phyloP scores from a whole-genome alignment of 2,888 invertebrate species.

The Synergus gifuensis region DNA sequence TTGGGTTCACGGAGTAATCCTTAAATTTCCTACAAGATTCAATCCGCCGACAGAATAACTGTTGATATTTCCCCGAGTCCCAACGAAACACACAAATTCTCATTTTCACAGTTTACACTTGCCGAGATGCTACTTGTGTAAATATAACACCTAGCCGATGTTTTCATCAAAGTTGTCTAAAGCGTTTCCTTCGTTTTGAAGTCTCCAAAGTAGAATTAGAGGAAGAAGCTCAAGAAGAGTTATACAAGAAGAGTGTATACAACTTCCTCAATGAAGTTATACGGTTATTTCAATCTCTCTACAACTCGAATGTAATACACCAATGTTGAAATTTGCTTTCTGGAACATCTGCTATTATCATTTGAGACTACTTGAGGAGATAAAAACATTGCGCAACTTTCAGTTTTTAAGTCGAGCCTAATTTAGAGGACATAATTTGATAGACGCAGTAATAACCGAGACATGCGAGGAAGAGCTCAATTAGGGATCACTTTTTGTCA shows the following conservation, averaged over 20 bases:
- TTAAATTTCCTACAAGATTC: slow-evolving; percentile 24
- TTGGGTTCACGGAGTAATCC: slow-evolving; percentile 30
- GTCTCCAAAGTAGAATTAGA: not conserved
- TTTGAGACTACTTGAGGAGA: not conserved
- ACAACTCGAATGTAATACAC: not conserved
- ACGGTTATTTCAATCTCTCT: not conserved
- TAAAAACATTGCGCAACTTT: not conserved
- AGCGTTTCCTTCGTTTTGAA: too few species aligned
- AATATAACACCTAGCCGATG: not conserved
- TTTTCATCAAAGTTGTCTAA: not conserved
- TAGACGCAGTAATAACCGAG: not conserved
- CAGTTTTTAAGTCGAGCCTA: not conserved
- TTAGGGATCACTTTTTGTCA: not conserved
- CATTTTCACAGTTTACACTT: not conserved
- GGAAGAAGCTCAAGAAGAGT: not conserved
- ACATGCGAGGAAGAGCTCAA: slow-evolving; percentile 31
- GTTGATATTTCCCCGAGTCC: not conserved
- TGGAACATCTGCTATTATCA: not conserved
- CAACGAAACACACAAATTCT: slow-evolving; percentile 13
- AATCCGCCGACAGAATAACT: slow-evolving; percentile 21
- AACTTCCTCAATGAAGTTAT: too few species aligned
- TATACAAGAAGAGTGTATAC: too few species aligned
- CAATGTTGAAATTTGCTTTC: not conserved
- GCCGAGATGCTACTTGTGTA: not conserved
- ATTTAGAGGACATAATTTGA: not conserved